Evolutionary conservation across 2,113 vertebrate genomes (phyloP).

Genomic region (human): DNA sequence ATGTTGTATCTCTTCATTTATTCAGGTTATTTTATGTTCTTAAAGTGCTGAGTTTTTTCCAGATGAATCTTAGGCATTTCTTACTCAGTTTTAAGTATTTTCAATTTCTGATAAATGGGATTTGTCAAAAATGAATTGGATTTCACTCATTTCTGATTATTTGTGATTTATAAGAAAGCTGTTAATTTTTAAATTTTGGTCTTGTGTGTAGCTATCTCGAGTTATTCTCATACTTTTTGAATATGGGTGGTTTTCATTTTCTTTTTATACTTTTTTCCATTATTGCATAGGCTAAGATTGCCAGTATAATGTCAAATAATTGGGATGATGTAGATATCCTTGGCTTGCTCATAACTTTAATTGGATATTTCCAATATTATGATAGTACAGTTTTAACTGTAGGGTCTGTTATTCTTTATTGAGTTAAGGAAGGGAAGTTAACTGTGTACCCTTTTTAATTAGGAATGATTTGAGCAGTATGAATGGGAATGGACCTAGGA

Average conservation of each 20-base stretch:
- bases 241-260: not conserved
- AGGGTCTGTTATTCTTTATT: not conserved
- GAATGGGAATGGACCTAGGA: not conserved
- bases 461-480: not conserved
- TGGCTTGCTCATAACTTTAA: not conserved
- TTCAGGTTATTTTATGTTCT: not conserved
- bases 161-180: not conserved
- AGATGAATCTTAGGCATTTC: not conserved
- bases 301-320: not conserved
- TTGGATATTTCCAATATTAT: not conserved
- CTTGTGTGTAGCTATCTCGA: not conserved
- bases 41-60: not conserved
- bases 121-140: slow-evolving; percentile 18
- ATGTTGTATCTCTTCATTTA: not conserved
- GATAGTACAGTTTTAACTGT: not conserved
- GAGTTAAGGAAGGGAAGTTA: slow-evolving; percentile 1
- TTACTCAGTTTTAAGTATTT: not conserved
- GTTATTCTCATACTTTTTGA: not conserved
- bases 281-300: not conserved
- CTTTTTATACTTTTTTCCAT: not conserved
- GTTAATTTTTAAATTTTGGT: slow-evolving; percentile 24
- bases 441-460: not conserved
- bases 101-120: not conserved
- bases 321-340: not conserved
- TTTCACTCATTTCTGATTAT: not conserved